These are phyloP conservation scores for Netelia inedita DNA, from an alignment of 2,888 invertebrate genomes.

Conservation along the genomic window DNA sequence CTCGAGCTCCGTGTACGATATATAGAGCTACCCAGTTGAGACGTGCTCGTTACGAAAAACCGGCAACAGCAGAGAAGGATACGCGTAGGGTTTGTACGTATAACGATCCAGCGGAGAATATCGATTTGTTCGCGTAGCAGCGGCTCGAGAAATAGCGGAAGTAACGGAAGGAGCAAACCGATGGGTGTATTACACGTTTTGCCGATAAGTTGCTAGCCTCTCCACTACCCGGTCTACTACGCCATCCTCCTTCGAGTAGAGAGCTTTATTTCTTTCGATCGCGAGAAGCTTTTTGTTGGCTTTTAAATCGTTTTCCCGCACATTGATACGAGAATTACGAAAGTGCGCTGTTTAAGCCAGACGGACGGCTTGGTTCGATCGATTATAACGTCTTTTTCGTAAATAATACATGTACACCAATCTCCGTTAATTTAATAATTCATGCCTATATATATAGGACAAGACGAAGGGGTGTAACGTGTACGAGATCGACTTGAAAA, in stretches of 20 bases:
- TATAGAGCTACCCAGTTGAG: conserved; percentile 11
- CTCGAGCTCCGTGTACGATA: conserved; percentile 25
- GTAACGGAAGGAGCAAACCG: neutral
- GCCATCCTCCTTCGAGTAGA: neutral
- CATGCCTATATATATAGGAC: too few relatives aligned
- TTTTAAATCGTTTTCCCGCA: too few relatives aligned
- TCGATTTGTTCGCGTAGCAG: conserved; percentile 45
- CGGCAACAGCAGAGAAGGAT: conserved; percentile 36
- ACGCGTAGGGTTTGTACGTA: conserved; percentile 44
- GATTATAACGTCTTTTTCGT: too few relatives aligned
- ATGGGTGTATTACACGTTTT: conserved; percentile 39
- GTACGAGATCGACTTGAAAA: neutral
- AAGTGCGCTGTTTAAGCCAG: too few relatives aligned
- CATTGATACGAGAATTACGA: too few relatives aligned
- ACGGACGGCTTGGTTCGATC: too few relatives aligned
- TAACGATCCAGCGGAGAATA: conserved; percentile 51
- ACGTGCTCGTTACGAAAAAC: conserved; percentile 55
- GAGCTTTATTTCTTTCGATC: too few relatives aligned
- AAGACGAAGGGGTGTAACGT: neutral
- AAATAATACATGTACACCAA: too few relatives aligned
- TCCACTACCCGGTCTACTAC: neutral
- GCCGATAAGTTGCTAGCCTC: conserved; percentile 34
- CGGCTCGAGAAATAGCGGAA: conserved; percentile 7
- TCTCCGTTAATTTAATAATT: too few relatives aligned
- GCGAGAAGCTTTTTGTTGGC: too few relatives aligned